These are phyloP conservation scores for Drosophila buzzatii DNA, from an alignment of 2,888 invertebrate species.

Conservation along the genomic window DNA sequence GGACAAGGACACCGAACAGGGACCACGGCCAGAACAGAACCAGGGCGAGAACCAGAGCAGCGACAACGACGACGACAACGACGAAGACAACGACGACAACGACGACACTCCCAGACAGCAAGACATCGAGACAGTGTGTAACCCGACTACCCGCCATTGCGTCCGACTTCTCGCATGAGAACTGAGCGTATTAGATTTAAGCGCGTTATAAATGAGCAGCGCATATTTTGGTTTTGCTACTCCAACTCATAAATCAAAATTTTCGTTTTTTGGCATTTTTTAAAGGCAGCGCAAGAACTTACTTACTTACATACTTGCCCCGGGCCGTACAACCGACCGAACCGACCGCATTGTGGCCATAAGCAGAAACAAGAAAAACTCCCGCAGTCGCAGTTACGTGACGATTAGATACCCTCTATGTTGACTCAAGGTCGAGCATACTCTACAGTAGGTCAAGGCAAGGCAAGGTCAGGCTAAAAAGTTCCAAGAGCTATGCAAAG, in stretches of 20 bases:
- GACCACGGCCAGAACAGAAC: conserved; percentile 7
- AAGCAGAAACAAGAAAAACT: background rate
- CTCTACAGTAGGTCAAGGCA: background rate
- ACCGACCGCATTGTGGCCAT: conserved; percentile 13
- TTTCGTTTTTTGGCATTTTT: conserved; percentile 75
- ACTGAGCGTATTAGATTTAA: conserved; percentile 77
- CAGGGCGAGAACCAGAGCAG: conserved; percentile 3
- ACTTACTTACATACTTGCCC: conserved; percentile 37
- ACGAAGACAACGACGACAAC: conserved; percentile 6
- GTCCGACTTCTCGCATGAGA: conserved; percentile 54
- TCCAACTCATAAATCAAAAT: conserved; percentile 75
- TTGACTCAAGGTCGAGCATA: background rate
- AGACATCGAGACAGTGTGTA: conserved; percentile 47
- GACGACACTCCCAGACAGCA: conserved; percentile 7
- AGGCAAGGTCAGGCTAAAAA: background rate
- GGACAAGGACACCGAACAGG: conserved; percentile 6
- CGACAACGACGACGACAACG: background rate
- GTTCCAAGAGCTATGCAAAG: background rate
- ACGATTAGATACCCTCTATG: conserved; percentile 4
- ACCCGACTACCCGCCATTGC: conserved; percentile 46
- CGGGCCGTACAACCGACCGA: conserved; percentile 16
- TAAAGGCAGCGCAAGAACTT: conserved; percentile 61
- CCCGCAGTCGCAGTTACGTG: background rate
- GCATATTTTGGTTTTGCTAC: conserved; percentile 69
- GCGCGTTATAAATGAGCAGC: conserved; percentile 80